Evolutionary conservation across 2,888 invertebrate species (phyloP).

Genomic region (Thysanoteuthis rhombus): DNA sequence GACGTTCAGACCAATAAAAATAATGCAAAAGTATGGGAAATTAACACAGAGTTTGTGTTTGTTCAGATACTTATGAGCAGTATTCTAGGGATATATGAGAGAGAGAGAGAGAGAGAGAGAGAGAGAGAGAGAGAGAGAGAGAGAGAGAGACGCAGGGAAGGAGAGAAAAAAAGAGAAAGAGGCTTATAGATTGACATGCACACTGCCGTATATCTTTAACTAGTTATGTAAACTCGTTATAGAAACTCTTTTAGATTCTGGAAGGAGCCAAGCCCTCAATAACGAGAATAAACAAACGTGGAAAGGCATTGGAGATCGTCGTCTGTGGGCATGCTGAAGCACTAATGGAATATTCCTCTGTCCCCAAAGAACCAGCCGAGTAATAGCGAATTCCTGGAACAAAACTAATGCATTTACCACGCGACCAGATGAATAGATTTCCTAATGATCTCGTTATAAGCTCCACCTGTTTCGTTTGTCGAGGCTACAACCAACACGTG

Average conservation of each 20-base stretch:
- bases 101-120: too few relatives aligned
- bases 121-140: too few relatives aligned
- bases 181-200: too few relatives aligned
- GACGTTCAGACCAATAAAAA: too few relatives aligned
- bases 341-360: not conserved
- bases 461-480: not conserved
- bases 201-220: too few relatives aligned
- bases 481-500: not conserved
- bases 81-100: too few relatives aligned
- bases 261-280: not conserved
- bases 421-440: not conserved
- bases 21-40: too few relatives aligned
- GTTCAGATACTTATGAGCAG: too few relatives aligned
- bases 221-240: too few relatives aligned
- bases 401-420: constrained; percentile 12
- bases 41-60: too few relatives aligned
- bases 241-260: not conserved
- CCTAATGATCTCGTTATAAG: not conserved
- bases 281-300: not conserved
- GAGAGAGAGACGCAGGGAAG: too few relatives aligned
- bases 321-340: not conserved
- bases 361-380: not conserved
- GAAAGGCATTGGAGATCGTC: not conserved
- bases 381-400: not conserved
- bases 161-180: too few relatives aligned